phyloP scores from a whole-genome alignment of 2,888 invertebrate genomes.

The Cryptophagus acutangulus region DNA sequence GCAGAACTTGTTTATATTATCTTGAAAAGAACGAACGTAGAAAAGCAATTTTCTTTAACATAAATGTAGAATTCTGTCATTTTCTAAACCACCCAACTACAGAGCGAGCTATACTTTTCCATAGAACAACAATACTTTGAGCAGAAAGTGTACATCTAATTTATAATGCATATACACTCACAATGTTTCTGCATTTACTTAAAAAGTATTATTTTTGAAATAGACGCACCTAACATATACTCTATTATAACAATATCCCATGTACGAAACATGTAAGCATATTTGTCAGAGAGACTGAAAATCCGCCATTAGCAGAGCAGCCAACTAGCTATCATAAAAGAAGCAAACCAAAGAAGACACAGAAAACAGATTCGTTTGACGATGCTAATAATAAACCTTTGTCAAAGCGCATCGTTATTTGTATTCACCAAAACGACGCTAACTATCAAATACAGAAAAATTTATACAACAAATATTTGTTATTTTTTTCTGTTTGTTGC shows the following conservation, averaged over 20 bases:
- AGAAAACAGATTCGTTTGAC: slow-evolving; percentile 38
- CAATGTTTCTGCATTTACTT: slow-evolving; percentile 10
- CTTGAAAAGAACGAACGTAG: slow-evolving; percentile 18
- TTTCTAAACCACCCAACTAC: slow-evolving; percentile 2
- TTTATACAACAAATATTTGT: too few species aligned
- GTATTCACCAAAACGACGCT: slow-evolving; percentile 18
- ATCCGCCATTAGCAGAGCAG: slow-evolving; percentile 44
- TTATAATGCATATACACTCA: background rate
- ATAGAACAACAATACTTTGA: background rate
- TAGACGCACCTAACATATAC: slow-evolving; percentile 32
- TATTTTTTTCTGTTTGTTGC: too few species aligned
- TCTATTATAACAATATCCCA: background rate
- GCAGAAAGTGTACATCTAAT: slow-evolving; percentile 3
- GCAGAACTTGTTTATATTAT: slow-evolving; percentile 25
- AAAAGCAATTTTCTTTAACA: slow-evolving; percentile 19
- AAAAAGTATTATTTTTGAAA: slow-evolving; percentile 38
- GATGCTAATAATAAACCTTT: slow-evolving; percentile 46
- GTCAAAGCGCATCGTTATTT: slow-evolving; percentile 42
- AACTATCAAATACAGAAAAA: too few species aligned
- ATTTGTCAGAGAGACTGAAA: slow-evolving; percentile 38
- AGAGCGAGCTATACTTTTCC: background rate
- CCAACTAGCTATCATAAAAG: slow-evolving; percentile 41
- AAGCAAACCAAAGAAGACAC: slow-evolving; percentile 25
- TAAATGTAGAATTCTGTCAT: slow-evolving; percentile 17
- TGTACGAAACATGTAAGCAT: slow-evolving; percentile 35